Conservation (phyloP, 2,888 invertebrate species). For the Leptopilina syphax region DNA sequence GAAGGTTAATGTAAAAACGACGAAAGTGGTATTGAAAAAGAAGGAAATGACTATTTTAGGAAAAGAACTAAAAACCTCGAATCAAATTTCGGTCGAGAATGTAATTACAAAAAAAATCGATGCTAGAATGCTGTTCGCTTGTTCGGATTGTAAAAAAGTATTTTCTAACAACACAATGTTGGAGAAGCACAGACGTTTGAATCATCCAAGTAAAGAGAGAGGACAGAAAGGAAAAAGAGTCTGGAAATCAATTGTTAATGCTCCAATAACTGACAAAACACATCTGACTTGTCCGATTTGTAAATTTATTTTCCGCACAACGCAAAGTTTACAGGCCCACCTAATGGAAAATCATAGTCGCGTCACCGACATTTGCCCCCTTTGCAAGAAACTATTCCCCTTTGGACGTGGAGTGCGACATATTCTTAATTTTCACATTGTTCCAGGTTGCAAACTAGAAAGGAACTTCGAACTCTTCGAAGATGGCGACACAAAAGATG, state of each 20-base stretch:
- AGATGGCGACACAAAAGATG: slow-evolving; percentile 46
- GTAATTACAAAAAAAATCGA: background rate
- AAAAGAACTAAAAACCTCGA: background rate
- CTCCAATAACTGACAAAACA: background rate
- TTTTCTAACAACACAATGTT: slow-evolving; percentile 59
- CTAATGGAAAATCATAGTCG: slow-evolving; percentile 55
- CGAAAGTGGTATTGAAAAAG: too few relatives aligned
- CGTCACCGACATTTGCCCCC: slow-evolving; percentile 57
- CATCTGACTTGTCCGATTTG: slow-evolving; percentile 10
- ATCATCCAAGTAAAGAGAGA: slow-evolving; percentile 27
- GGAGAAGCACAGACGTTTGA: slow-evolving; percentile 50
- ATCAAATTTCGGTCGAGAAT: background rate
- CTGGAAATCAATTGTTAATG: too few relatives aligned
- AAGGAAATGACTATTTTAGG: too few relatives aligned
- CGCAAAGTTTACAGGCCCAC: slow-evolving; percentile 48
- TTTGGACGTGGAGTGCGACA: slow-evolving; percentile 59
- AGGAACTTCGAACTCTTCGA: background rate
- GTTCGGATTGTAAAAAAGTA: slow-evolving; percentile 56
- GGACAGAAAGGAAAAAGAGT: background rate
- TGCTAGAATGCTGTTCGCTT: slow-evolving; percentile 23
- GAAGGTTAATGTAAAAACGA: too few relatives aligned
- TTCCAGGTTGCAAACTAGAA: slow-evolving; percentile 40
- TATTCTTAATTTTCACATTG: slow-evolving; percentile 60
- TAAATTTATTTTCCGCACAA: slow-evolving; percentile 1
- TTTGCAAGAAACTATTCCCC: slow-evolving; percentile 59